Conservation (phyloP, 2,113 vertebrate species). For the Chaenocephalus aceratus region DNA sequence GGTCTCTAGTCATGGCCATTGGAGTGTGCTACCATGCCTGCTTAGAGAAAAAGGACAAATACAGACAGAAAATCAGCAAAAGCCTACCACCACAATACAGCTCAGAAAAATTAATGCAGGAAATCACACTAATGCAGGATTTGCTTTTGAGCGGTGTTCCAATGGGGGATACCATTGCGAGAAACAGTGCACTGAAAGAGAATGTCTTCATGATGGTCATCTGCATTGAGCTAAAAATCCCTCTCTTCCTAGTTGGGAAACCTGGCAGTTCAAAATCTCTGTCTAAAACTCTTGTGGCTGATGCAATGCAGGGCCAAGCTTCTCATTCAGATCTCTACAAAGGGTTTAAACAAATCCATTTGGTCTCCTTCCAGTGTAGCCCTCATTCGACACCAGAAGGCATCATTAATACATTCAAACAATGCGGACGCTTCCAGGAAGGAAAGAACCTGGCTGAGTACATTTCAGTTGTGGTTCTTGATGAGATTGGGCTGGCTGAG, state of each 20-base stretch:
- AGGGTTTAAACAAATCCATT: conserved; percentile 91
- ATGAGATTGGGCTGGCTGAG: conserved; percentile 97
- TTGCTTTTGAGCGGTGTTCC: conserved; percentile 88
- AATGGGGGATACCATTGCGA: conserved; percentile 90
- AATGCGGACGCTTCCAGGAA: conserved; percentile 96
- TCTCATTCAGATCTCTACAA: conserved; percentile 91
- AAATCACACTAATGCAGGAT: conserved; percentile 89
- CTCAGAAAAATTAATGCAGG: conserved; percentile 82
- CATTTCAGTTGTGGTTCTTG: conserved; percentile 94
- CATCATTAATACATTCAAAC: conserved; percentile 95
- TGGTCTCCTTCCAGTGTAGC: conserved; percentile 98
- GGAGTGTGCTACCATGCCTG: conserved; percentile 96
- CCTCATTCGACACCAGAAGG: conserved; percentile 97
- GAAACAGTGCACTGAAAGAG: conserved; percentile 93
- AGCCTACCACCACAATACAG: conserved; percentile 79
- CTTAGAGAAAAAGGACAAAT: conserved; percentile 87
- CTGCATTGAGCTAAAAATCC: conserved; percentile 95
- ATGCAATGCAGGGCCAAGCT: conserved; percentile 96
- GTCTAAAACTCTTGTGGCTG: conserved; percentile 94
- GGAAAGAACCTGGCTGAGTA: conserved; percentile 93
- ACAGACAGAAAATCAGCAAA: conserved; percentile 83
- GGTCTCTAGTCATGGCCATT: conserved; percentile 90
- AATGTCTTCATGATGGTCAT: conserved; percentile 99
- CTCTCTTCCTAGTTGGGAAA: conserved; percentile 96
- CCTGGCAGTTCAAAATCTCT: conserved; percentile 98